Evolutionary conservation across 2,113 vertebrate species (phyloP), one percentile per base, ranked within the genome.

Genomic region (Chaetura pelagica): DNA sequence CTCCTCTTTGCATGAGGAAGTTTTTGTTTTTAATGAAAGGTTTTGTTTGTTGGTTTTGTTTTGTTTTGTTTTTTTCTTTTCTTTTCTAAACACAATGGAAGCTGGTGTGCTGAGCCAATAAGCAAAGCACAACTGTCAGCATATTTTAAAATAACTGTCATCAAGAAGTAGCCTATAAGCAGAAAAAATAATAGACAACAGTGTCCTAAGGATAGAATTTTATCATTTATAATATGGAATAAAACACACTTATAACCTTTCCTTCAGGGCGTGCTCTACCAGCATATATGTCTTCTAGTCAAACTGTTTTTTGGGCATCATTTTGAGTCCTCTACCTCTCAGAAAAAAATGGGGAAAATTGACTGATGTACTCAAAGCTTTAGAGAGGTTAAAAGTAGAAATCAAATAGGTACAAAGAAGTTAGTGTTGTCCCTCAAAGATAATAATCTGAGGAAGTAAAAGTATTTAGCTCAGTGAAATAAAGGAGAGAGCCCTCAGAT

Each of bases 91-190:
- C 62, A 94, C 94, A 96, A 95, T 95, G 48, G 87, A 85, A 96
- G 67, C 51, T 83, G 7, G 15, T 87, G 77, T 77, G 69, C 35
- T 94, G 91, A 95, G 67, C 81, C 63, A 95, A 81, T 73, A 93
- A 96, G 96, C 94, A 96, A 92, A 90, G 76, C 76, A 78, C 61
- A 91, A 80, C 63, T 91, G 91, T 96, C 91, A 97, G 15, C 64
- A 3, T 78, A 93, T 71, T 95, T 90, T 85, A 94, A 94, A 94
- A 85, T 80, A 94, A 48, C 59, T 89, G 49, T 83, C 78, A 88
- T 51, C 95, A 92, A 83, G 71, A 94, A 94, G 49, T 14, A 62
- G 29, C 54, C 38, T 68, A 51, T 51, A 88, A 95, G 42, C 35
- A 90, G 55, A 6, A 86, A 92, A 93, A 94, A 77, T 77, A 94